Base-by-base conservation (phyloP, 1,140 invertebrate species). In the Archivesica marissinica region DNA sequence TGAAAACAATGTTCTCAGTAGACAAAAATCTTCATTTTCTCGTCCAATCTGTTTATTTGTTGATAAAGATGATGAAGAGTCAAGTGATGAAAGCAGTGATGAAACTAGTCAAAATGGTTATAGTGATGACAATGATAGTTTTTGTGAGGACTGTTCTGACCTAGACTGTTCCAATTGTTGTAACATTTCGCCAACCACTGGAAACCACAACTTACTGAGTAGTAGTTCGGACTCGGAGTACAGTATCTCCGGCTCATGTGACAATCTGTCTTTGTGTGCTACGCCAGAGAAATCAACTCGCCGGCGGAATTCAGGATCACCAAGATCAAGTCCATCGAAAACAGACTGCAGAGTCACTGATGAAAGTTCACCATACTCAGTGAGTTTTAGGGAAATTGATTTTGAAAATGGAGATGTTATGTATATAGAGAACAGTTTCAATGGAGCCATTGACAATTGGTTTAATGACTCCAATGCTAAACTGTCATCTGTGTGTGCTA, bases 381-480 rank as follows among this genome's bases (percentile, higher is more conserved):
- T 83, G 9, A 83, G 70, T 50, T 83, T 83, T 50, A 52, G 64
- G 30, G 80, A 83, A 38, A 41, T 83, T 30, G 70, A 74, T 64
- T 83, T 72, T 75, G 80, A 83, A n/a, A 83, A 83, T 75, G 80
- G 80, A 17, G 80, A 83, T 41, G 80, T 83, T n/a, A 83, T 83
- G 80, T 83, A 83, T 59, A 39, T 83, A 23, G 80, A 74, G 15
- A 50, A 79, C 35, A 50, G 39, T 28, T 17, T 77, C 4, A 47
- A 39, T 41, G 54, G 44, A 25, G 44, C 56, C 13, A 35, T 38
- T 17, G 17, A 7, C 2, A 15, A 41, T 28, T 39, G n/a, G 52
- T 0, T 47, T 2, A 23, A 33, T 64, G 30, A 64, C 20, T 35
- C 41, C 20, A 41, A 28, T 61, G n/a, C 20, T 39, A 66, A 66